Percentiles rank a stretch among this genome's conserved stretches.
Evolutionary conservation across 2,888 invertebrate genomes (phyloP).

Genomic region (Beris morrisii): DNA sequence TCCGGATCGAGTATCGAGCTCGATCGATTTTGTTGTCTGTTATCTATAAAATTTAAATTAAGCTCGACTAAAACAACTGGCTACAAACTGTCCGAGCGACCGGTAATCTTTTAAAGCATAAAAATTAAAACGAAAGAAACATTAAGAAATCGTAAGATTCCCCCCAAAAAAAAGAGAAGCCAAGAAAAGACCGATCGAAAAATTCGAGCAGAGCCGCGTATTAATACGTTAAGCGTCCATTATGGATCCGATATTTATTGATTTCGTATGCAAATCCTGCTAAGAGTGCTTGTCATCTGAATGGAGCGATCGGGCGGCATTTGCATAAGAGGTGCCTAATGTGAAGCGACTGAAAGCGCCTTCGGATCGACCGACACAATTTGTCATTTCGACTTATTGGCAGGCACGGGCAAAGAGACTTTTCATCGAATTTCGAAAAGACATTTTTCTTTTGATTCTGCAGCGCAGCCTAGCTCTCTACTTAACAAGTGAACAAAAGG

Average conservation of each 20-base stretch:
- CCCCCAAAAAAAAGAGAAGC: not conserved
- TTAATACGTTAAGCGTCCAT: slow-evolving; percentile 38
- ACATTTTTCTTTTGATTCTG: slow-evolving; percentile 8
- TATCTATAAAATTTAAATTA: not conserved
- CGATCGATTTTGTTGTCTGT: not conserved
- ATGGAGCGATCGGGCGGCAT: slow-evolving; percentile 14
- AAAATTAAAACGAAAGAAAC: slow-evolving; percentile 9
- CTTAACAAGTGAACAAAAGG: not conserved
- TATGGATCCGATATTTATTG: slow-evolving; percentile 36
- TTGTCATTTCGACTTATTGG: slow-evolving; percentile 31
- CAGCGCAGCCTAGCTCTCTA: no score
- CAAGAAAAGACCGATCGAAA: slow-evolving; percentile 31
- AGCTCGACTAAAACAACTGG: not conserved
- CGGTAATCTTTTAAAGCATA: not conserved
- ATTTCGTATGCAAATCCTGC: slow-evolving; percentile 36
- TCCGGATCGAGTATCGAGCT: not conserved
- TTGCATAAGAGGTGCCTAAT: slow-evolving; percentile 32
- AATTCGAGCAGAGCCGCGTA: slow-evolving; percentile 36
- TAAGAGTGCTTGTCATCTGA: slow-evolving; percentile 30
- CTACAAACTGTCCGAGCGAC: no score
- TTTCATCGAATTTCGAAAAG: slow-evolving; percentile 14
- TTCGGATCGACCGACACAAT: slow-evolving; percentile 30
- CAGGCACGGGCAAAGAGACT: slow-evolving; percentile 8
- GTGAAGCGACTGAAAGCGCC: slow-evolving; percentile 19
- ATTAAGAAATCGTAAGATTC: not conserved